Conservation (phyloP, 1,140 invertebrate species). For the Archegozetes longisetosus region DNA sequence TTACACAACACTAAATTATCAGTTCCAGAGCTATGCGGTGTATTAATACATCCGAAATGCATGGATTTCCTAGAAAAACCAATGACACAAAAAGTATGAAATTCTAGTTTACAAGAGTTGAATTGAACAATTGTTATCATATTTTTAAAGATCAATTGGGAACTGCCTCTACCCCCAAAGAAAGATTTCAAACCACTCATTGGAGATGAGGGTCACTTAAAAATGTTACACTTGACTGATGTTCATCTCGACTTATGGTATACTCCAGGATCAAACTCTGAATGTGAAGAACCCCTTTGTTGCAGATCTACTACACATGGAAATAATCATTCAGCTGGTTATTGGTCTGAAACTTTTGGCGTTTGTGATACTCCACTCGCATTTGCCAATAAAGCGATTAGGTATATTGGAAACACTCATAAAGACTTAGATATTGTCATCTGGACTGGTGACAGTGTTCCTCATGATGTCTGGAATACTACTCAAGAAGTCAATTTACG, state of each 20-base stretch:
- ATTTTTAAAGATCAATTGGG: conserved; percentile 1
- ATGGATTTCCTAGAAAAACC: neutral
- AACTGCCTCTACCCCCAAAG: neutral
- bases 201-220: neutral
- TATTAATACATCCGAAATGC: conserved; percentile 1
- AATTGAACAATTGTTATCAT: neutral
- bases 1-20: conserved; percentile 7
- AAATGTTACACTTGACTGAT: conserved; percentile 56
- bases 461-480: conserved; percentile 67
- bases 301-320: conserved; percentile 45
- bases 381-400: conserved; percentile 39
- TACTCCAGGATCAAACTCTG: conserved; percentile 41
- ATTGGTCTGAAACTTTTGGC: conserved; percentile 53
- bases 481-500: conserved; percentile 31
- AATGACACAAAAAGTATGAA: neutral
- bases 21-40: neutral
- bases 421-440: conserved; percentile 48
- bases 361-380: conserved; percentile 52
- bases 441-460: conserved; percentile 66
- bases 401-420: conserved; percentile 27
- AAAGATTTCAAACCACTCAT: neutral
- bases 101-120: neutral
- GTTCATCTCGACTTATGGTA: conserved; percentile 64
- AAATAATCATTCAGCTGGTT: conserved; percentile 40
- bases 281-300: conserved; percentile 56